A percentile compares a stretch with the other conserved stretches of the same genome.
These are phyloP conservation scores for Trimorus sp. DNA, from an alignment of 2,888 invertebrate species.

Conservation along the genomic window DNA sequence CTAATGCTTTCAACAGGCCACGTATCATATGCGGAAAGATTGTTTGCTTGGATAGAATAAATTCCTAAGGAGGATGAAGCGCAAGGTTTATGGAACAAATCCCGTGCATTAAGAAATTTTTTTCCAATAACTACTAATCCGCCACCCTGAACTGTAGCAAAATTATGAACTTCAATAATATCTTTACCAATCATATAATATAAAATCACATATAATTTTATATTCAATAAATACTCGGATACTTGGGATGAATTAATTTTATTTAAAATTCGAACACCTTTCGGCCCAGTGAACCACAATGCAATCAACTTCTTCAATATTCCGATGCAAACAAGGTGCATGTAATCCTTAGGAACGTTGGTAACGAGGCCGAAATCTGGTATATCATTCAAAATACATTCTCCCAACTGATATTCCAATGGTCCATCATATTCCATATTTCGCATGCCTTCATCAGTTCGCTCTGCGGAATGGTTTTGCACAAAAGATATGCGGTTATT, in stretches of 20 bases:
- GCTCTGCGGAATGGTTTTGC: background rate
- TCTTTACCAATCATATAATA: background rate
- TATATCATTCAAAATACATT: slow-evolving; percentile 5
- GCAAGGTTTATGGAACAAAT: slow-evolving; percentile 5
- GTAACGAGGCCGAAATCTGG: slow-evolving; percentile 15
- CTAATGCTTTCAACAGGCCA: background rate
- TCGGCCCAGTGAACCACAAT: background rate
- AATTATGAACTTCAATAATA: too few species aligned
- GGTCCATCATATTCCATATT: background rate
- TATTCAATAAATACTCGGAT: background rate
- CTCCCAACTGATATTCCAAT: background rate
- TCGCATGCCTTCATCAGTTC: slow-evolving; percentile 14
- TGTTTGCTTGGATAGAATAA: background rate
- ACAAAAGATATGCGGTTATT: background rate
- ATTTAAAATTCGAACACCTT: background rate
- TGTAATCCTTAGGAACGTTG: slow-evolving; percentile 13
- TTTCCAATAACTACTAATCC: slow-evolving; percentile 2
- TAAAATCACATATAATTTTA: background rate
- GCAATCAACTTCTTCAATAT: background rate
- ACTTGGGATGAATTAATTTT: background rate
- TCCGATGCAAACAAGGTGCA: slow-evolving; percentile 16
- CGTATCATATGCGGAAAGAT: background rate
- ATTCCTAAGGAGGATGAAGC: background rate
- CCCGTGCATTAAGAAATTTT: background rate
- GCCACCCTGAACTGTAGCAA: background rate